Percentiles rank a stretch among this genome's conserved stretches.
Evolutionary conservation across 2,888 invertebrate genomes (phyloP).

Genomic region (Brenthis ino): DNA sequence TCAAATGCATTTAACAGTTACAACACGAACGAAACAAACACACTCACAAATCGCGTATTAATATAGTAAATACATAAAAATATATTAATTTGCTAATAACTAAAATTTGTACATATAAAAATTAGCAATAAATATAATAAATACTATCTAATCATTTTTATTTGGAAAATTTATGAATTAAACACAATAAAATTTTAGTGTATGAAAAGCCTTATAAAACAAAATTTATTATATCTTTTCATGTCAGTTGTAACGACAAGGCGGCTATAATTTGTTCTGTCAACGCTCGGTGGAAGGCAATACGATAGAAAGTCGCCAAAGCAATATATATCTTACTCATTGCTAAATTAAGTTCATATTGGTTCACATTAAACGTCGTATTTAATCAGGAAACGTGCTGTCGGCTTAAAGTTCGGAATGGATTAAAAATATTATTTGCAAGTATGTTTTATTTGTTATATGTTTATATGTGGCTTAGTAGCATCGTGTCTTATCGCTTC

Average conservation of each 20-base stretch:
- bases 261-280: slow-evolving; percentile 39
- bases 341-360: slow-evolving; percentile 7
- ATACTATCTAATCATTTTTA: background rate
- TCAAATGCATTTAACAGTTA: too few relatives aligned
- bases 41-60: too few relatives aligned
- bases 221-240: slow-evolving; percentile 36
- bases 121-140: too few relatives aligned
- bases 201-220: slow-evolving; percentile 18
- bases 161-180: background rate
- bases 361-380: background rate
- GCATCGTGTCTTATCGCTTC: too few relatives aligned
- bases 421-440: slow-evolving; percentile 25
- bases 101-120: too few relatives aligned
- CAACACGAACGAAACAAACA: too few relatives aligned
- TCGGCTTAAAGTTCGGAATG: slow-evolving; percentile 30
- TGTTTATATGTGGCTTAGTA: too few relatives aligned
- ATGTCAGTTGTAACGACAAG: slow-evolving; percentile 32
- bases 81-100: too few relatives aligned
- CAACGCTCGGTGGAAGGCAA: slow-evolving; percentile 33
- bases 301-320: slow-evolving; percentile 21
- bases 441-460: too few relatives aligned
- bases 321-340: slow-evolving; percentile 11
- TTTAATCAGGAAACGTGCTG: slow-evolving; percentile 19
- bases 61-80: too few relatives aligned
- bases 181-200: slow-evolving; percentile 1